Evolutionary conservation across 2,888 invertebrate genomes (phyloP).

Genomic region (Polyploca ridens): DNA sequence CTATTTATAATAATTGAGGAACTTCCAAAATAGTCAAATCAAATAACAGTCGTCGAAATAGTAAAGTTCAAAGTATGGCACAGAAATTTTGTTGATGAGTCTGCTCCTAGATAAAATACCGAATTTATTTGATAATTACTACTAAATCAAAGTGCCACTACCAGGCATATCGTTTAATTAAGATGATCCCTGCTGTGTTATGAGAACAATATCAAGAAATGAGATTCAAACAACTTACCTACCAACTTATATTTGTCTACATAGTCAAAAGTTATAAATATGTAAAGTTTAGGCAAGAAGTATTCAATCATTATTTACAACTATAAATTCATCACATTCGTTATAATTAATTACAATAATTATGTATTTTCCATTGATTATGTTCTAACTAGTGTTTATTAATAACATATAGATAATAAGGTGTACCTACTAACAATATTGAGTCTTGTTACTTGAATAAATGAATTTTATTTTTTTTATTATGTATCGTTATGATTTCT

Average conservation of each 20-base stretch:
- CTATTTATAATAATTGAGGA: not conserved
- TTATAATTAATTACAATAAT: slow-evolving; percentile 1
- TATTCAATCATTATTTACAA: slow-evolving; percentile 25
- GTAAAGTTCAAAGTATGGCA: not conserved
- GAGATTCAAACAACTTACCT: slow-evolving; percentile 1
- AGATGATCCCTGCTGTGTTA: not conserved
- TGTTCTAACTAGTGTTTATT: not conserved
- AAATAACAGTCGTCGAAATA: not conserved
- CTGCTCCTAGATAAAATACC: not conserved
- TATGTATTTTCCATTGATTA: not conserved
- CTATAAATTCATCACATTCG: slow-evolving; percentile 10
- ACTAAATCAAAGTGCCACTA: no score
- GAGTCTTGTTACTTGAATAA: no score
- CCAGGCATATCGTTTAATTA: not conserved
- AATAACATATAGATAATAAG: no score
- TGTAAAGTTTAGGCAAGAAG: slow-evolving; percentile 28
- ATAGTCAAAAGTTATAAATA: slow-evolving; percentile 12
- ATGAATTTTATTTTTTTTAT: no score
- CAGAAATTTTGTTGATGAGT: not conserved
- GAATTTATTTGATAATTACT: not conserved
- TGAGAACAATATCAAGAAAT: not conserved
- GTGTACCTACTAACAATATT: no score
- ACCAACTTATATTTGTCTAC: not conserved
- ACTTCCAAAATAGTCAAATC: slow-evolving; percentile 4
- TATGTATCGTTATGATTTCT: not conserved